phyloP scores from a whole-genome alignment of 2,888 invertebrate genomes.

The Cremastinae sp. region DNA sequence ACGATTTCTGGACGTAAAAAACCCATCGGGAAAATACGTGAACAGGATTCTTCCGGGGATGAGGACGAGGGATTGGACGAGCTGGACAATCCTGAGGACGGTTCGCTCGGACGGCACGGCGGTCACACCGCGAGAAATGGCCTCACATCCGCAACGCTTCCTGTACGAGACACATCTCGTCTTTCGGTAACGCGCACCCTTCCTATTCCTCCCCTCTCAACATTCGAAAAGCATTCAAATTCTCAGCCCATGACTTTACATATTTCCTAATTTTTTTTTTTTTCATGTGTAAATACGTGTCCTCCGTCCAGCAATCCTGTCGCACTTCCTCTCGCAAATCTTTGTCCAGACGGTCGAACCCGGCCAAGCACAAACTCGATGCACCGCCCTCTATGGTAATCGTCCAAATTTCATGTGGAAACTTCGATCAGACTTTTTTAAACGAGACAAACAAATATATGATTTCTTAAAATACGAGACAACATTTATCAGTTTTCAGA shows the following conservation, averaged over 20 bases:
- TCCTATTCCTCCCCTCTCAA: conserved; percentile 40
- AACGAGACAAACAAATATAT: neutral
- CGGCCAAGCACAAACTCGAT: conserved; percentile 37
- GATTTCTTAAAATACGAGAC: no score
- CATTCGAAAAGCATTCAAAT: neutral
- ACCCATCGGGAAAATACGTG: conserved; percentile 44
- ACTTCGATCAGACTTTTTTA: neutral
- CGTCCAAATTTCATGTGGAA: conserved; percentile 13
- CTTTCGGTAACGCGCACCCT: conserved; percentile 74
- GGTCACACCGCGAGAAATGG: conserved; percentile 76
- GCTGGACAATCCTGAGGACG: conserved; percentile 78
- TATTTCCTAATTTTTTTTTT: neutral
- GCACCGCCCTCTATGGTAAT: conserved; percentile 36
- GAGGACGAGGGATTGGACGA: conserved; percentile 79
- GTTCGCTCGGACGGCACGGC: conserved; percentile 74
- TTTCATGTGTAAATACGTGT: conserved; percentile 10
- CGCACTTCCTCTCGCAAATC: conserved; percentile 50
- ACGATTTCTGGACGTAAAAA: conserved; percentile 26
- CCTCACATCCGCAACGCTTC: conserved; percentile 78
- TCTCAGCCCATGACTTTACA: conserved; percentile 6
- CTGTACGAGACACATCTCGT: conserved; percentile 78
- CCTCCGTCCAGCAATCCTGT: conserved; percentile 40
- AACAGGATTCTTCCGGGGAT: conserved; percentile 77
- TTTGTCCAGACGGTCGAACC: conserved; percentile 35
- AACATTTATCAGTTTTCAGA: no score